Percentiles rank a stretch among this genome's conserved stretches.
Conservation (phyloP, 1,140 invertebrate species). For the Heliconius himera region DNA sequence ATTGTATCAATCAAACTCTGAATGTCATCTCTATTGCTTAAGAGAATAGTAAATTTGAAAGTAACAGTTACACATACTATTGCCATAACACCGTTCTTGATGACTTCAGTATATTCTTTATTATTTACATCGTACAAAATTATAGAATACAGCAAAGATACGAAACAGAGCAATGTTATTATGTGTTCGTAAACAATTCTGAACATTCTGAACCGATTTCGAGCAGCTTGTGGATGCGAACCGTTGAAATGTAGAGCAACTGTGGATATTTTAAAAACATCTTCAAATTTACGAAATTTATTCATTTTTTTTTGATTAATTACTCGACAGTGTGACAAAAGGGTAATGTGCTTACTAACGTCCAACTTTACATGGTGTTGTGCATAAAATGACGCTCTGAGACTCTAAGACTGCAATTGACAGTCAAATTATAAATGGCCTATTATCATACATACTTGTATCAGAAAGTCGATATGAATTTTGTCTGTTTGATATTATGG, state of each 20-base stretch:
- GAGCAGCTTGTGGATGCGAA: constrained; percentile 40
- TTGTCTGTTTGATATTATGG: background rate
- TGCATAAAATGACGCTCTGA: background rate
- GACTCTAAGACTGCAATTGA: background rate
- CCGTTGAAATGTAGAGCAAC: constrained; percentile 29
- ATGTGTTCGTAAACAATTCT: constrained; percentile 39
- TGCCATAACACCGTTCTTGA: constrained; percentile 50
- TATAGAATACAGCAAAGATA: constrained; percentile 46
- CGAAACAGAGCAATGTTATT: constrained; percentile 28
- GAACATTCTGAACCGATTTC: constrained; percentile 36
- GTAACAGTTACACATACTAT: constrained; percentile 48
- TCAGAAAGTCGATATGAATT: background rate
- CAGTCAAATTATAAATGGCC: constrained; percentile 3
- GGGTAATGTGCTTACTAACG: no score
- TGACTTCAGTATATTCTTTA: constrained; percentile 46
- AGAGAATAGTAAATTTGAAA: constrained; percentile 42
- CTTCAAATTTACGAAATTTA: constrained; percentile 41
- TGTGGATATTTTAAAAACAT: constrained; percentile 14
- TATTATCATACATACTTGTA: no score
- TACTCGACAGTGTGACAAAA: no score
- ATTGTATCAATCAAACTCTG: constrained; percentile 43
- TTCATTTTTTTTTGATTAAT: no score
- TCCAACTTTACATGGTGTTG: background rate
- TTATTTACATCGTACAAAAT: constrained; percentile 45
- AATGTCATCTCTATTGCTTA: constrained; percentile 33